Evolutionary conservation across 2,113 vertebrate species (phyloP), one percentile per base, ranked within the genome.

Genomic region (Cavia porcellus): DNA sequence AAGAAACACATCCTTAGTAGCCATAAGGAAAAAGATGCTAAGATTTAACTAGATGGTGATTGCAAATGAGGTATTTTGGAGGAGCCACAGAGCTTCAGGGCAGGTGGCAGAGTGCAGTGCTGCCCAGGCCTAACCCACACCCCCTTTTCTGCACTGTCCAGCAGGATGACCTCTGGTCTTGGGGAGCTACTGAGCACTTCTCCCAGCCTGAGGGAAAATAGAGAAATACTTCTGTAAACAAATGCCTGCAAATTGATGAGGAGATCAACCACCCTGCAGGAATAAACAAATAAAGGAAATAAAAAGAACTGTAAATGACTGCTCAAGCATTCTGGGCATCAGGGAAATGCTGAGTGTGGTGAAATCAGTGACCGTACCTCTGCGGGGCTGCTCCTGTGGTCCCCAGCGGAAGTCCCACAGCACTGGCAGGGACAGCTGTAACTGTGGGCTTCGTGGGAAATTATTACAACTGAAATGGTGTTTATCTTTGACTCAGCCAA

Each of bases 61-160:
- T 83, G 59, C 19, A 47, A 61, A 52, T 32, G 75, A 74, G 79
- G 10, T 52, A n/a, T 45, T 42, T 10, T 5, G 47, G 9, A 42
- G 42, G 45, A 25, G 24, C 15, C 35, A 66, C 30, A 14, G 64
- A 52, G 45, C 42, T 25, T 38, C 25, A 64, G 50, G 70, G 25
- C 7, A 57, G 55, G 17, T 3, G 24, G 24, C 22, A 24, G 7
- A 4, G 1, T 25, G 61, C 14, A 22, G 17, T 1, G 5, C 5
- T 14, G 77, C 38, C 75, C 3, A 1, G 5, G 10, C 2, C 47
- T 45, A 70, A 4, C 55, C 3, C 7, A 3, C 28, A 22, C 20
- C 20, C 17, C 5, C n/a, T 75, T 2, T 28, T 75, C 25, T 10
- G 12, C 13, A 30, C 42, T 30, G 17, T 24, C 3, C 15, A 1